A percentile compares a stretch with the other conserved stretches of the same genome.
phyloP scores from a whole-genome alignment of 53 echinoderm and acorn worm genomes.

The Zoroaster sp. region DNA sequence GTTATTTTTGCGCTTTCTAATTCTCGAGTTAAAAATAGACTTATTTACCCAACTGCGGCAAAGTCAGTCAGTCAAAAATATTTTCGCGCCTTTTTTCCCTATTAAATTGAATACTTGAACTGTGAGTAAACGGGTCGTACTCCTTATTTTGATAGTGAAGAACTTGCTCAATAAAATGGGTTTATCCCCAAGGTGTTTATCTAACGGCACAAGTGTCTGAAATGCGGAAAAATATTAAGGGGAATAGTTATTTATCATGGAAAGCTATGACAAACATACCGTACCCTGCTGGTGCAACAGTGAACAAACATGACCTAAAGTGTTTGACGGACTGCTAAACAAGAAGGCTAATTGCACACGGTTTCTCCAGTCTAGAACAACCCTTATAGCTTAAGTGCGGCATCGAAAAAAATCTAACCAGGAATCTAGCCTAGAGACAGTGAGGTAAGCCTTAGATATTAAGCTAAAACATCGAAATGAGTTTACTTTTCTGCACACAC shows the following conservation, averaged over 20 bases:
- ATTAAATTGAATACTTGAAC: constrained; percentile 13
- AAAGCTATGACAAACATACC: background rate
- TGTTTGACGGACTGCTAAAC: background rate
- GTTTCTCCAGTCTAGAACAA: background rate
- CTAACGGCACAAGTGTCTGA: background rate
- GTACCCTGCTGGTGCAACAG: too few relatives aligned
- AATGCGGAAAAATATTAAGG: background rate
- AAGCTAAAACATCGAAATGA: too few relatives aligned
- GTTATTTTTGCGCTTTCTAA: background rate
- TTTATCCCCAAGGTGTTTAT: constrained; percentile 47
- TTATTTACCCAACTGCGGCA: constrained; percentile 16
- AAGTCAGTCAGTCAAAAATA: constrained; percentile 7
- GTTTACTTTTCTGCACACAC: too few relatives aligned
- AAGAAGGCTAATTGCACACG: background rate
- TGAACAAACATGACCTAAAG: background rate
- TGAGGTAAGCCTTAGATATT: too few relatives aligned
- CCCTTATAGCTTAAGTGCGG: background rate
- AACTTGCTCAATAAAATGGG: background rate
- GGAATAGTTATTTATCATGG: background rate
- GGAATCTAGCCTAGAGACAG: too few relatives aligned
- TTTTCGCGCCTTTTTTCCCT: background rate
- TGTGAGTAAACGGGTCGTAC: constrained; percentile 37
- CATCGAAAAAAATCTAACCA: too few relatives aligned
- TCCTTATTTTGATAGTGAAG: constrained; percentile 23
- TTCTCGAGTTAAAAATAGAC: background rate